Evolutionary conservation across 1,140 invertebrate genomes (phyloP), one percentile per base, ranked within the genome.

Genomic region (Palaemon carinicauda): DNA sequence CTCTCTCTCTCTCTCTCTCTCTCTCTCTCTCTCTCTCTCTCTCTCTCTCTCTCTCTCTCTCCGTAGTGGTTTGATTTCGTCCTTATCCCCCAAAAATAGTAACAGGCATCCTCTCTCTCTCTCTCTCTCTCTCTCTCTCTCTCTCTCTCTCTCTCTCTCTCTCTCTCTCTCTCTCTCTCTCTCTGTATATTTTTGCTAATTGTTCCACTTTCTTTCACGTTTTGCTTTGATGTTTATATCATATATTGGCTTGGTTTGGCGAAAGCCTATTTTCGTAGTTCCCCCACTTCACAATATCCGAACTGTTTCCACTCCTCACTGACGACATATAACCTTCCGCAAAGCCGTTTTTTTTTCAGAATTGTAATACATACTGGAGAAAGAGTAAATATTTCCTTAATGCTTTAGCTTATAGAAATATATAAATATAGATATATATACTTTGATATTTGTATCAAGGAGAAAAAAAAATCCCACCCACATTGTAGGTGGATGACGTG

Each of bases 391-490:
- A 82, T 73, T 83, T 83, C 81, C 56, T 83, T 53, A 83, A 74
- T 83, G 81, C 71, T 83, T 83, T 83, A 83, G 73, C 71, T 83
- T 83, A 81, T 51, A 81, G 65, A 81, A 69, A 81, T 29, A 51
- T 83, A 83, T 83, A 82, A 27, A 82, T 82, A 81, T 51, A 33
- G 60, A 82, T 83, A 83, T 80, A 80, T 80, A 80, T 80, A 80
- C 78, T 80, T 80, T 80, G 78, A 80, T 80, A 80, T 54, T 60
- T 80, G 78, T 80, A 80, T 80, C 52, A 80, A 31, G 78, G 31
- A 27, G 24, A 60, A 21, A 60, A 60, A 60, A 21, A 60, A 60
- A 69, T 69, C 54, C 78, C 21, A 21, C 54, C 17, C 17, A 31
- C 29, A 33, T 80, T 31, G 54, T 10, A 19, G 78, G 19, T 17